phyloP scores from a whole-genome alignment of 2,888 invertebrate genomes.

The Oscheius myriophilus region DNA sequence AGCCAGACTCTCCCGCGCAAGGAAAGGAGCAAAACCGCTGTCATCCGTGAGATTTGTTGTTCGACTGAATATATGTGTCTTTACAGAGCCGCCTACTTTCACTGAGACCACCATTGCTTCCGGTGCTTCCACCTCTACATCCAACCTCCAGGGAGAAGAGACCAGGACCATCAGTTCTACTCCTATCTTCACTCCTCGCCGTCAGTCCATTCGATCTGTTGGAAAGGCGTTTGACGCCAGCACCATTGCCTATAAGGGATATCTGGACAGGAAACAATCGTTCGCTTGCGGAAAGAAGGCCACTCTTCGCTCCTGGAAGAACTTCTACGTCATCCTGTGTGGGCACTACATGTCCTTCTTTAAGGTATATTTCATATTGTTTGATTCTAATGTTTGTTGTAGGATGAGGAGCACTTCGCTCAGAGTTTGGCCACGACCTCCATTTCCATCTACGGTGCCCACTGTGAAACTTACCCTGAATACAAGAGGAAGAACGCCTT shows the following conservation, averaged over 20 bases:
- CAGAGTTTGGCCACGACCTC: conserved; percentile 77
- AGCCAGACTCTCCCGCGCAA: conserved; percentile 56
- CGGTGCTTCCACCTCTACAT: conserved; percentile 19
- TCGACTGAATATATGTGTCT: not conserved
- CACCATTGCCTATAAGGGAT: conserved; percentile 73
- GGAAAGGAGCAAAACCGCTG: conserved; percentile 57
- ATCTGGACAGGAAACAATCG: conserved; percentile 92
- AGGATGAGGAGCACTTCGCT: conserved; percentile 85
- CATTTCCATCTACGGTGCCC: conserved; percentile 77
- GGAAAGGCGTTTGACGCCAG: conserved; percentile 63
- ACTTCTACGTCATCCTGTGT: conserved; percentile 91
- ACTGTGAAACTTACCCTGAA: conserved; percentile 87
- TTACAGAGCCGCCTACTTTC: conserved; percentile 9
- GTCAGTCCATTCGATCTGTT: conserved; percentile 56
- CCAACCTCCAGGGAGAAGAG: conserved; percentile 32
- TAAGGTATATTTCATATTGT: conserved; percentile 75
- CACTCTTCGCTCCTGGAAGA: conserved; percentile 93
- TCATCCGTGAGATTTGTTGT: conserved; percentile 31
- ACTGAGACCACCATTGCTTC: conserved; percentile 6
- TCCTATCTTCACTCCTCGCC: conserved; percentile 85
- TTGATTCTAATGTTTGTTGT: not conserved
- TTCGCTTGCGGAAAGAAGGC: conserved; percentile 91
- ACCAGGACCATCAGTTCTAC: conserved; percentile 79
- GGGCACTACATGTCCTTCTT: conserved; percentile 97
- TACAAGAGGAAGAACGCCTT: conserved; percentile 95